Conservation (phyloP, 2,113 vertebrate genomes). For the Agelaius phoeniceus region DNA sequence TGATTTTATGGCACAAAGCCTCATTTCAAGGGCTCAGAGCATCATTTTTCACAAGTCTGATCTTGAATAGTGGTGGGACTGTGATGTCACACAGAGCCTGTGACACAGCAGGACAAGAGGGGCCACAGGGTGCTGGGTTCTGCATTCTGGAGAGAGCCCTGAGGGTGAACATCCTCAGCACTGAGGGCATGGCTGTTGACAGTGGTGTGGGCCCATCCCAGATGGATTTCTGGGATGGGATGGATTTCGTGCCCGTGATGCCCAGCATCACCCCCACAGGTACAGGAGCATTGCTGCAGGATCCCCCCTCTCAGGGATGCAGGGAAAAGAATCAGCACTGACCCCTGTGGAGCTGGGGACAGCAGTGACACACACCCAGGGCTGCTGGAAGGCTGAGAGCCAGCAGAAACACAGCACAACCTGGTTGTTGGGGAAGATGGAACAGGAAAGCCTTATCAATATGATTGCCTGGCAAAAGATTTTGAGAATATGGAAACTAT, state of each 20-base stretch:
- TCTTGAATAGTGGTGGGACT: background rate
- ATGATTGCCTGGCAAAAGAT: too few relatives aligned
- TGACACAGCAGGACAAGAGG: background rate
- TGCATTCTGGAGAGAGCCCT: background rate
- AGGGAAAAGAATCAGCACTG: background rate
- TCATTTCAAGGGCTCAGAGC: background rate
- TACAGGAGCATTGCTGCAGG: accelerated
- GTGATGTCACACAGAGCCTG: background rate
- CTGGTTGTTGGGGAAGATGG: too few relatives aligned
- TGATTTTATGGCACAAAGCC: background rate
- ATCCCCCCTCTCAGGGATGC: accelerated
- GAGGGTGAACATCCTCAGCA: accelerated
- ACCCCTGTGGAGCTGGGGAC: background rate
- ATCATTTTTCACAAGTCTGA: background rate
- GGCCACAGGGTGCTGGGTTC: background rate
- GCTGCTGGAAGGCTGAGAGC: background rate
- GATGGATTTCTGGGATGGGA: background rate
- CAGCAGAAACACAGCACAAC: background rate
- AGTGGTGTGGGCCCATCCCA: accelerated
- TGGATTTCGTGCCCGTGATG: accelerated
- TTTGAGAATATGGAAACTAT: too few relatives aligned
- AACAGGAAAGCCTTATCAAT: too few relatives aligned
- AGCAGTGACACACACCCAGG: background rate
- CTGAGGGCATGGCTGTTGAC: accelerated
- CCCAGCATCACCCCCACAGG: background rate